A percentile compares a stretch with the other conserved stretches of the same genome.
These are phyloP conservation scores for Neolamprologus tretocephalus DNA, from an alignment of 2,113 vertebrate species.

Conservation along the genomic window DNA sequence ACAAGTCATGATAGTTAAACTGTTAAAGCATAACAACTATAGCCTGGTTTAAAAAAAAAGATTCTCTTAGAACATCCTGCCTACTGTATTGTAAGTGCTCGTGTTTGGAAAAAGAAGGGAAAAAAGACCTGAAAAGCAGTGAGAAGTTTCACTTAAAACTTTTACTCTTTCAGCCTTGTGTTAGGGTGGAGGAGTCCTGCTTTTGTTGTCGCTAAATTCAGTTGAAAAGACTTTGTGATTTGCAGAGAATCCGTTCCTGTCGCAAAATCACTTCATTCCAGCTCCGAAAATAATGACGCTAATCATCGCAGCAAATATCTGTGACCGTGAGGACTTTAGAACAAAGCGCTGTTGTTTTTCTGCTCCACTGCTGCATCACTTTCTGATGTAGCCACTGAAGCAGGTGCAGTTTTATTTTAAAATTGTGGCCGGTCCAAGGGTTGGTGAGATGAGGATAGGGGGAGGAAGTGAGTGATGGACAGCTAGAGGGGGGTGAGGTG, in stretches of 20 bases:
- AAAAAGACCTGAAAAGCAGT: neutral
- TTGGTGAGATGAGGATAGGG: slow-evolving; percentile 10
- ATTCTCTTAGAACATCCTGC: neutral
- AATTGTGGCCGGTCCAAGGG: neutral
- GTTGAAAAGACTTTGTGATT: neutral
- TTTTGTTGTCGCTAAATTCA: neutral
- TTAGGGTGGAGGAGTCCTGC: neutral
- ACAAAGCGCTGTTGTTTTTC: neutral
- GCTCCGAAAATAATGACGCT: neutral
- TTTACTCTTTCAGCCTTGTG: neutral
- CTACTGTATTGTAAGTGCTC: neutral
- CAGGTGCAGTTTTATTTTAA: neutral
- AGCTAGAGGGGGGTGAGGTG: slow-evolving; percentile 28
- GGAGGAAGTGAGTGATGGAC: slow-evolving; percentile 34
- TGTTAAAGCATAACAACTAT: neutral
- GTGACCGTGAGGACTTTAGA: neutral
- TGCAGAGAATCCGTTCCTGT: neutral
- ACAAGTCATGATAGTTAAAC: neutral
- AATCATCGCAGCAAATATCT: neutral
- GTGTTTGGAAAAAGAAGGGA: neutral
- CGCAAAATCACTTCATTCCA: neutral
- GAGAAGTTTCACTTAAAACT: neutral
- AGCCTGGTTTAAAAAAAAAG: neutral
- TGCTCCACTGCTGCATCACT: neutral
- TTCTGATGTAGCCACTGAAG: neutral